Evolutionary conservation across 64 coral and sea anemone species (phyloP), one percentile per base, ranked within the genome.

Genomic region (Acropora yongei): DNA sequence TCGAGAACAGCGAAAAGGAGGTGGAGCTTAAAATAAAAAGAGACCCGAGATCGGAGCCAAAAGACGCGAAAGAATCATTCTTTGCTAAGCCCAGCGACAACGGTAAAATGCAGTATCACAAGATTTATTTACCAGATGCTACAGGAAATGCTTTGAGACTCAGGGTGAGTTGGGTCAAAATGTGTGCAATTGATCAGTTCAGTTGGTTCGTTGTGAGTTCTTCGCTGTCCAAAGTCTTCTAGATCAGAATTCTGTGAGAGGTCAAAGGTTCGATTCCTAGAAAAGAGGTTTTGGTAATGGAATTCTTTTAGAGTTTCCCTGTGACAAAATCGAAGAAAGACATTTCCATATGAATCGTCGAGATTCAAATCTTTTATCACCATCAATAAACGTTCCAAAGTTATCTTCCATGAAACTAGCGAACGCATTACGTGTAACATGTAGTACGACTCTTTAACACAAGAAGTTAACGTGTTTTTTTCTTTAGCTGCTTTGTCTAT

Each of bases 81-180:
- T 94, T 94, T n/a, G 77, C 89, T 9, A 94, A 94, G 44, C 79
- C 92, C 75, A 94, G 92, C 79, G n/a, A 75, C 57, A 11, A 76
- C 8, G 72, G 87, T 3, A 85, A 94, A 63, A 90, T 94, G 92
- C 87, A 94, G 40, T 94, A 84, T 16, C 92, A 94, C 71, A 57
- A 74, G 63, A 84, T 94, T 48, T 12, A 48, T 57, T 47, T 84
- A 39, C 57, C 63, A 0, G 12, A 89, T 46, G 47, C 66, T 17
- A 2, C 57, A 12, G 65, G 87, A 2, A 89, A 74, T 6, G 78
- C 80, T 45, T 13, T 90, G 68, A 43, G 80, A 13, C 71, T 89
- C 47, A 75, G 75, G 57, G 83, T 84, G 4, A 85, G 53, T 76
- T 2, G 43, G 3, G 14, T 6, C 7, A 3, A 47, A 13, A 3